Base-by-base conservation (phyloP, 2,888 invertebrate genomes). In the Drosophila testacea region DNA sequence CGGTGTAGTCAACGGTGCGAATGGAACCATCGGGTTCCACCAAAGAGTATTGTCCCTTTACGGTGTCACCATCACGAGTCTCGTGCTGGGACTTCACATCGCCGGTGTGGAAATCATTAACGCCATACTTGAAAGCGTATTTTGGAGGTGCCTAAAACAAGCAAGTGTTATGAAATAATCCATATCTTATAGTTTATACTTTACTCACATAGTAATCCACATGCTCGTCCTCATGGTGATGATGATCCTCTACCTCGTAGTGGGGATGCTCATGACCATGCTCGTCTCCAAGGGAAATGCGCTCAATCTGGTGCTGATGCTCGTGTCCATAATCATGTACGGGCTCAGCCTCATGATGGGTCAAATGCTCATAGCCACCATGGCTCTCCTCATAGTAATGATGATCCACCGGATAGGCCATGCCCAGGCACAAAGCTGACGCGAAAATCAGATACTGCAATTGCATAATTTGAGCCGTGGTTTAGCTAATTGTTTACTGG, bases 11-110 rank as follows among this genome's bases (percentile, higher is more conserved):
- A 44, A 93, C 93, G 39, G 95, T 96, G 78, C 96, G 94, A 72
- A 96, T 95, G 59, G 95, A 95, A 75, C 96, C 96, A 92, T 96
- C 96, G 56, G 95, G 95, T 92, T 96, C 96, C 77, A 95, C 95
- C 88, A 95, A 93, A 10, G 95, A 95, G 91, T 95, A 95, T 90
- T 95, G 95, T 32, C 93, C 95, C 93, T 94, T 95, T 1, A 95
- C 95, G 44, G 94, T 93, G 89, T 95, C 95, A 0, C 95, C 95
- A 63, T 95, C 94, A 77, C 95, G 93, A 0, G 94, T 94, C 88
- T 95, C 95, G 69, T 94, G 95, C 81, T 95, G 95, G 5, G 95
- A 95, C 87, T 95, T 95, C 0, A 95, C 94, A 86, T 95, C 95
- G 28, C 94, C 94, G 50, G 94, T 94, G 78, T 94, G 94, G 72